Base-by-base conservation (phyloP, 2,888 invertebrate species). In the Drosophila barbarae region DNA sequence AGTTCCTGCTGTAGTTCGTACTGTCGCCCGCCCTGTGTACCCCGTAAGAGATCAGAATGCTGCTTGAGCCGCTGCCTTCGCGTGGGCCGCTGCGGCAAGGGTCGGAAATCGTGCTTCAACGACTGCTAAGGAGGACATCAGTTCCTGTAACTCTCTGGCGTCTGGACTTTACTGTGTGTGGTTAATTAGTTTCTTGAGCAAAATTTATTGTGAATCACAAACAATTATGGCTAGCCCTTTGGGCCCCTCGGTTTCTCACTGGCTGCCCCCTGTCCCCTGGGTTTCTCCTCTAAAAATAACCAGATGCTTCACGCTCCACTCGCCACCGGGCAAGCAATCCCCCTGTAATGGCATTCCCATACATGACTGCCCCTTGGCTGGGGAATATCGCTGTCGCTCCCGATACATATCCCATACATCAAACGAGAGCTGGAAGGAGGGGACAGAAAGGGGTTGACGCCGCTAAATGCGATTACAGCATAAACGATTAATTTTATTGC, bases 401-500 rank as follows among this genome's bases (percentile, higher is more conserved):
- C 55, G 38, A 53, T 56, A 56, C 18, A 38, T 13, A 13, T 53
- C 1, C 35, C 41, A 15, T 36, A 53, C 70, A 63, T 60, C 52
- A 63, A 64, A 52, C 12, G 32, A n/a, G 39, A 28, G 28, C 28
- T 34, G 8, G 10, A 15, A 1, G 9, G 18, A 12, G 9, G 13
- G 34, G 12, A 41, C 15, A 35, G 2, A 3, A 18, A 18, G n/a
- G 39, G 56, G 35, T 23, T 18, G 53, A 39, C 50, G 50, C 59
- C 57, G 60, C 61, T 65, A 69, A 77, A 81, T 81, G 65, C 71
- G 84, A 75, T 78, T 84, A 84, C 71, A 46, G 66, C 79, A 78
- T 84, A 81, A 81, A 55, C 82, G 82, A 81, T 75, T 81, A 69
- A 73, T 71, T 77, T 78, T 68, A 81, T 77, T 69, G 67, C 70